Percentiles rank a stretch among this genome's conserved stretches.
Evolutionary conservation across 2,888 invertebrate species (phyloP).

Genomic region (Aleiodes alternator): DNA sequence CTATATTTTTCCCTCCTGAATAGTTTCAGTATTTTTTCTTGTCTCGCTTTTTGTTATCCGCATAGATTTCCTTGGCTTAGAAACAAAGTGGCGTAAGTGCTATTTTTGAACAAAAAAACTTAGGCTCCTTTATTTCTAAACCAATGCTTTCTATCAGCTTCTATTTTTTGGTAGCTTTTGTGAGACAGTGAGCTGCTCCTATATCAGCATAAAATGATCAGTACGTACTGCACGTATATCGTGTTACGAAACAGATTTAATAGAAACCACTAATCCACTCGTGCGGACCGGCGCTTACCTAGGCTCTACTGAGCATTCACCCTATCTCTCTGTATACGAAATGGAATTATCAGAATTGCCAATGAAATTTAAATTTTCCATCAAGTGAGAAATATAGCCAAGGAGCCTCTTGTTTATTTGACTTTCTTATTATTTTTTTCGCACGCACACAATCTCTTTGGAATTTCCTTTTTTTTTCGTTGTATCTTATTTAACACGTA

Average conservation of each 20-base stretch:
- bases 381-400: neutral
- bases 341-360: slow-evolving; percentile 33
- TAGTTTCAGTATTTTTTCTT: slow-evolving; percentile 41
- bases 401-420: slow-evolving; percentile 3
- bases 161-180: slow-evolving; percentile 21
- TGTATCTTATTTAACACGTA: too few relatives aligned
- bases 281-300: slow-evolving; percentile 49
- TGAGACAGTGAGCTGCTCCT: slow-evolving; percentile 32
- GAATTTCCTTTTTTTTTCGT: too few relatives aligned
- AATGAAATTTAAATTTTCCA: slow-evolving; percentile 12
- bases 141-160: neutral
- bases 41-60: too few relatives aligned
- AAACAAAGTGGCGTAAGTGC: too few relatives aligned
- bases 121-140: too few relatives aligned
- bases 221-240: slow-evolving; percentile 56
- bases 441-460: too few relatives aligned
- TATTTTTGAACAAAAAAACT: too few relatives aligned
- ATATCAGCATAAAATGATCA: slow-evolving; percentile 56
- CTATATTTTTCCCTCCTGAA: neutral
- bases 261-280: slow-evolving; percentile 57
- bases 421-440: slow-evolving; percentile 1
- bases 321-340: slow-evolving; percentile 1
- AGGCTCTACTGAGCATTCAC: slow-evolving; percentile 20
- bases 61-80: too few relatives aligned
- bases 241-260: slow-evolving; percentile 57